Base-by-base conservation (phyloP, 2,113 vertebrate species). In the Polyodon spathula region DNA sequence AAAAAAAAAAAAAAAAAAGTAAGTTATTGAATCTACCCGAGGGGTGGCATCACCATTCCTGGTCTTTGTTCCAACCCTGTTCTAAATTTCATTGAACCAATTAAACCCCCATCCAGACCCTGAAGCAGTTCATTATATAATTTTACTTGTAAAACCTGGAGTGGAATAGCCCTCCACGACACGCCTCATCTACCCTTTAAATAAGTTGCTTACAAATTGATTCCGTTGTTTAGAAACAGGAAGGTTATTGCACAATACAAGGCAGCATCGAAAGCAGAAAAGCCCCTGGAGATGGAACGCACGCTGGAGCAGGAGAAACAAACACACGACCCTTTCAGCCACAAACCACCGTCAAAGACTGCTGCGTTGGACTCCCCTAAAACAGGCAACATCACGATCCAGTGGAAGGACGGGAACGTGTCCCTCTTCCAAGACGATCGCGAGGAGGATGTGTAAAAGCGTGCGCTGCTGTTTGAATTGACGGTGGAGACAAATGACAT, bases 351-450 rank as follows among this genome's bases (percentile, higher is more conserved):
- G 5, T 11, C 40, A 6, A 42, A 43, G 15, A 68, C 66, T 7
- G 62, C 64, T 17, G 71, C 70, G 6, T 37, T 55, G 1, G 69
- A 63, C 0, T 42, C 67, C 5, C 64, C 72, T 37, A 68, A 54
- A 15, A 5, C 67, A 0, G 87, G 84, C 44, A 69, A 80, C 0
- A 86, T 84, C 1, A 1, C 75, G 44, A 64, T 87, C 0, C 85
- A 86, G 1, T 87, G 88, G 87, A 90, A 83, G 63, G 85, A 93
- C 0, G 88, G 80, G 4, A 86, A 81, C 0, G 40, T 74, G 1
- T 86, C 70, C 2, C 68, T 92, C 16, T 88, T 84, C 65, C 0
- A 72, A 0, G 76, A 74, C 7, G 2, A 7, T 4, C 6, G 58
- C 11, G 78, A 82, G 61, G 78, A 77, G 1, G 60, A 76, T 27